Percentiles rank a stretch among this genome's conserved stretches.
Evolutionary conservation across 2,888 invertebrate species (phyloP).

Genomic region (Cyrtodaria siliqua): DNA sequence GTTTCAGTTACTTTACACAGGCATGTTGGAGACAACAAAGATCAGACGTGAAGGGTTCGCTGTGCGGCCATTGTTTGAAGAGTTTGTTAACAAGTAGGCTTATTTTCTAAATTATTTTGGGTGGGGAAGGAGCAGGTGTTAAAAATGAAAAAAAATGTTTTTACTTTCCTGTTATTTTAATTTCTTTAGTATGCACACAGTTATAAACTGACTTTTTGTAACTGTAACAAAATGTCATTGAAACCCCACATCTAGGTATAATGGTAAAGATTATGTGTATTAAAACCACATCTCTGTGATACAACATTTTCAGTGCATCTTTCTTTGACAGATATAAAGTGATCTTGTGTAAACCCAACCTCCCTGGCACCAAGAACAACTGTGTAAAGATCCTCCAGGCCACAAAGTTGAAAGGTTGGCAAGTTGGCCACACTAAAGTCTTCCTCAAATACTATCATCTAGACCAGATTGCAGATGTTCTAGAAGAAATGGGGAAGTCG

Average conservation of each 20-base stretch:
- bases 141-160: too few species aligned
- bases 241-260: too few species aligned
- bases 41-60: constrained; percentile 84
- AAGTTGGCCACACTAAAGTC: constrained; percentile 84
- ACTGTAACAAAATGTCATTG: too few species aligned
- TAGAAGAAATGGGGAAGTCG: constrained; percentile 76
- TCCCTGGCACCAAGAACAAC: constrained; percentile 72
- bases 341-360: constrained; percentile 69
- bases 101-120: background rate
- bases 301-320: too few species aligned
- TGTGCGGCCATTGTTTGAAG: constrained; percentile 81
- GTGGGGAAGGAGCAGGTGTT: too few species aligned
- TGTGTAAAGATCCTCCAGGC: constrained; percentile 80
- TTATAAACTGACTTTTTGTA: too few species aligned
- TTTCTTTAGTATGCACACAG: too few species aligned
- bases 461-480: constrained; percentile 80
- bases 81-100: constrained; percentile 83
- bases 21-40: constrained; percentile 84
- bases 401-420: constrained; percentile 79
- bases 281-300: too few species aligned
- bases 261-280: too few species aligned
- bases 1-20: constrained; percentile 83
- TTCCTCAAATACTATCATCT: constrained; percentile 83
- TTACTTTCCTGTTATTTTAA: too few species aligned
- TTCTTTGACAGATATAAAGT: constrained; percentile 78